Conservation (phyloP, 1,140 invertebrate species). For the Pectinophora gossypiella region DNA sequence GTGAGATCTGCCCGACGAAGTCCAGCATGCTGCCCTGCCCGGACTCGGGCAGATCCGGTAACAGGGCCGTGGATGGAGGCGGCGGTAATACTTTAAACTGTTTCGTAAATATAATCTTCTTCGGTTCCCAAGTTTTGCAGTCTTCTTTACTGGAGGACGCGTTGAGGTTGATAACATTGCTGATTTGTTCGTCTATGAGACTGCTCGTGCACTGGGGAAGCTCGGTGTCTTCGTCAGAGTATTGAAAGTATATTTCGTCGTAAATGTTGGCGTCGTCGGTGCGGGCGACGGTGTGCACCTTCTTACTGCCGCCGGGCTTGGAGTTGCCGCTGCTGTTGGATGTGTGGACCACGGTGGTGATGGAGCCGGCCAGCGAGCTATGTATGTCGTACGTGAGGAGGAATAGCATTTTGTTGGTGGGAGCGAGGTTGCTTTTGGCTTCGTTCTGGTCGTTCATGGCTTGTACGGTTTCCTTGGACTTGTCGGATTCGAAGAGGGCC, state of each 20-base stretch:
- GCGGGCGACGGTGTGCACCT: slow-evolving; percentile 52
- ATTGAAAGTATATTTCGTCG: slow-evolving; percentile 70
- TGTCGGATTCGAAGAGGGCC: slow-evolving; percentile 52
- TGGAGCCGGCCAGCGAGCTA: slow-evolving; percentile 58
- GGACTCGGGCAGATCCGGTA: slow-evolving; percentile 52
- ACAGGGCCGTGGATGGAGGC: slow-evolving; percentile 43
- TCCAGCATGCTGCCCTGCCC: slow-evolving; percentile 49
- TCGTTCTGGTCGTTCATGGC: slow-evolving; percentile 74
- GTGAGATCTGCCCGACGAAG: slow-evolving; percentile 56
- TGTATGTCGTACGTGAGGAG: slow-evolving; percentile 70
- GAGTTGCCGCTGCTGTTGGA: slow-evolving; percentile 62
- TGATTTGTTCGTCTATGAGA: slow-evolving; percentile 65
- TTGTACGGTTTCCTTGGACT: slow-evolving; percentile 57
- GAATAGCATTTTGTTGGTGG: slow-evolving; percentile 63
- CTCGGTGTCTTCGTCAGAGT: slow-evolving; percentile 69
- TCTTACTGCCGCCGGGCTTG: slow-evolving; percentile 70
- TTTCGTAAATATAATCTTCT: slow-evolving; percentile 57
- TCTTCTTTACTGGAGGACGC: slow-evolving; percentile 67
- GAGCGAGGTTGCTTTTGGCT: slow-evolving; percentile 57
- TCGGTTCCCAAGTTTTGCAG: slow-evolving; percentile 60
- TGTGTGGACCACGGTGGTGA: slow-evolving; percentile 60
- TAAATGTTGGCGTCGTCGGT: slow-evolving; percentile 64
- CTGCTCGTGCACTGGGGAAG: slow-evolving; percentile 64
- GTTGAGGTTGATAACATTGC: slow-evolving; percentile 67
- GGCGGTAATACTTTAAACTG: slow-evolving; percentile 57